Evolutionary conservation across 2,113 vertebrate genomes (phyloP).

Genomic region (Callithrix jacchus): DNA sequence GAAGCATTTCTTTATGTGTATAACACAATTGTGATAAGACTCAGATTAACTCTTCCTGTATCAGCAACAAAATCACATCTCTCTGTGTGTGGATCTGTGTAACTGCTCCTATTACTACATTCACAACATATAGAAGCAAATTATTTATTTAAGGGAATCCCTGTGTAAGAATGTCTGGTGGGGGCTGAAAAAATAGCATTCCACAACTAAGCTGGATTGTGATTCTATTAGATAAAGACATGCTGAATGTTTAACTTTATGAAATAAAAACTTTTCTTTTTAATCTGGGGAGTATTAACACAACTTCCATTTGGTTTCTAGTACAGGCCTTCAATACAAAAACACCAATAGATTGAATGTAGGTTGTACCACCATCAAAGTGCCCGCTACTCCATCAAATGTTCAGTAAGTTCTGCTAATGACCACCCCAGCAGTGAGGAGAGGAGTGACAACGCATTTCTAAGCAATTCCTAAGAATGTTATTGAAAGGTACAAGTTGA

Average conservation of each 20-base stretch:
- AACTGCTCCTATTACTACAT: not conserved
- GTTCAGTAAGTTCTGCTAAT: constrained; percentile 25
- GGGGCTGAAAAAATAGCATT: not conserved
- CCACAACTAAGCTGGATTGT: not conserved
- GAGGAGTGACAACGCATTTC: constrained; percentile 42
- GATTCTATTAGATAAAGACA: constrained; percentile 2
- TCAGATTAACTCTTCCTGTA: not conserved
- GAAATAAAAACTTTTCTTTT: not conserved
- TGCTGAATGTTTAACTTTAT: not conserved
- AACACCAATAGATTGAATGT: not conserved
- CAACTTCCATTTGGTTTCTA: constrained; percentile 13
- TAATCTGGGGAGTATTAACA: not conserved
- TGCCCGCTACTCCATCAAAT: not conserved
- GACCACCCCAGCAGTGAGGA: constrained; percentile 50
- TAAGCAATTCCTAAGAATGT: not conserved
- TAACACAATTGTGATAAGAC: not conserved
- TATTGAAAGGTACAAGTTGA: constrained; percentile 35
- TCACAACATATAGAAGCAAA: not conserved
- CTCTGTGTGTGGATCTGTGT: not conserved
- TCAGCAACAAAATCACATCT: not conserved
- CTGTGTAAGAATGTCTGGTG: not conserved
- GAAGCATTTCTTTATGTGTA: not conserved
- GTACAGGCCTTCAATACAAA: not conserved
- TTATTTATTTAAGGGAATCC: constrained; percentile 19
- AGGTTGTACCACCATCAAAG: not conserved